A percentile compares a stretch with the other conserved stretches of the same genome.
phyloP scores from a whole-genome alignment of 2,797 vertebrate species.

The Protosalanx chinensis region DNA sequence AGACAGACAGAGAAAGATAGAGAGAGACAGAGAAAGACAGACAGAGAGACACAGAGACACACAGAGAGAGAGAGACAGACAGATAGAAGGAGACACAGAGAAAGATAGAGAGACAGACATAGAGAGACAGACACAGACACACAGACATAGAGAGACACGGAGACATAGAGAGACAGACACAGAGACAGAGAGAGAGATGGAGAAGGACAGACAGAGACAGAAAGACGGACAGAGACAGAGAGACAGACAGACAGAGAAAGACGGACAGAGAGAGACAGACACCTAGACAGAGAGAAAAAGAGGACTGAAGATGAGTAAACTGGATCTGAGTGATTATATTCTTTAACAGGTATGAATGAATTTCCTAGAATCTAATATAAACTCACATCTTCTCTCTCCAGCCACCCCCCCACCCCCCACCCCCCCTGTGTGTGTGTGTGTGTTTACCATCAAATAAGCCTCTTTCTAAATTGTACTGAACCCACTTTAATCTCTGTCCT shows the following conservation, averaged over 20 bases:
- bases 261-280: background rate
- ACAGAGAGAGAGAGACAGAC: no score
- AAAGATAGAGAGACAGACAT: slow-evolving; percentile 8
- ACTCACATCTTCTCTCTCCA: background rate
- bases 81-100: no score
- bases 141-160: no score
- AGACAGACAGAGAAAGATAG: no score
- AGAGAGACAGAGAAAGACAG: no score
- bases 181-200: no score
- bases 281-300: background rate
- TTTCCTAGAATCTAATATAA: background rate
- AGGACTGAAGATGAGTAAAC: background rate
- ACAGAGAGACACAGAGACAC: no score
- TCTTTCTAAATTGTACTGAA: slow-evolving; percentile 59
- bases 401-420: slow-evolving; percentile 17
- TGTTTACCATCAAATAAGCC: slow-evolving; percentile 19
- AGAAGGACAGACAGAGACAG: background rate
- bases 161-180: no score
- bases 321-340: background rate
- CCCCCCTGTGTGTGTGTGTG: slow-evolving; percentile 25
- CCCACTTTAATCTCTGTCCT: slow-evolving; percentile 75
- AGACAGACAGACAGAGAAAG: no score
- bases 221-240: no score
- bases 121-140: no score
- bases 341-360: background rate